phyloP scores from a whole-genome alignment of 2,888 invertebrate species.

The Nemapogon koenigi region DNA sequence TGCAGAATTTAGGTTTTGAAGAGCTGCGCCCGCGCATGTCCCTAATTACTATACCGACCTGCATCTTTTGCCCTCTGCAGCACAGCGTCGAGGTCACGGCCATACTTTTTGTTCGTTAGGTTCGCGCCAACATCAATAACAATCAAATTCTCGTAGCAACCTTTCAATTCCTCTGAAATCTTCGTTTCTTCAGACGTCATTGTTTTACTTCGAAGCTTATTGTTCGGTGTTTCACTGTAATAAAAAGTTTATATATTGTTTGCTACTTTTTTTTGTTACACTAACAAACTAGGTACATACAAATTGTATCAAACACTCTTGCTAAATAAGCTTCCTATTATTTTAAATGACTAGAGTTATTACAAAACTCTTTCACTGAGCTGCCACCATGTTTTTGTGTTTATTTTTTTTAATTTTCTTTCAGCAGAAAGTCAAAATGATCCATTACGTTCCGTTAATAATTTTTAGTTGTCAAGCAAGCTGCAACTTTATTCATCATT shows the following conservation, averaged over 20 bases:
- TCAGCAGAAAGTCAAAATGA: neutral
- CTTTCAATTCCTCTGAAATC: slow-evolving; percentile 68
- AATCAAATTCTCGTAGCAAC: slow-evolving; percentile 90
- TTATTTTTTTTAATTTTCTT: slow-evolving; percentile 14
- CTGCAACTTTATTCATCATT: too few species aligned
- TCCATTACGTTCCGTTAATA: neutral
- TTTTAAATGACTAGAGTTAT: slow-evolving; percentile 50
- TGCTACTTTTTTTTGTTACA: slow-evolving; percentile 7
- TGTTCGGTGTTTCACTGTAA: slow-evolving; percentile 55
- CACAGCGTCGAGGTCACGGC: slow-evolving; percentile 89
- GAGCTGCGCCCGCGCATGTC: too few species aligned
- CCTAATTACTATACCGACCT: slow-evolving; percentile 62
- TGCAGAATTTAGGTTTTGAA: too few species aligned
- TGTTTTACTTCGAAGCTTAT: slow-evolving; percentile 58
- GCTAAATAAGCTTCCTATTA: slow-evolving; percentile 52
- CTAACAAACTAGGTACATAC: slow-evolving; percentile 29
- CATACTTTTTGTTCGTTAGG: slow-evolving; percentile 92
- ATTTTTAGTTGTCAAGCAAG: neutral
- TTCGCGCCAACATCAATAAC: slow-evolving; percentile 92
- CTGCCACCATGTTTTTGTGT: slow-evolving; percentile 58
- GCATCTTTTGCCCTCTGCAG: slow-evolving; percentile 92
- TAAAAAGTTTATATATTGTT: slow-evolving; percentile 8
- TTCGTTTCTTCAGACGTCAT: slow-evolving; percentile 55
- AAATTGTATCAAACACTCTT: slow-evolving; percentile 62
- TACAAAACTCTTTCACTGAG: slow-evolving; percentile 49